Conservation (phyloP, 92 coral and sea anemone species). For the Palythoa grandiflora region DNA sequence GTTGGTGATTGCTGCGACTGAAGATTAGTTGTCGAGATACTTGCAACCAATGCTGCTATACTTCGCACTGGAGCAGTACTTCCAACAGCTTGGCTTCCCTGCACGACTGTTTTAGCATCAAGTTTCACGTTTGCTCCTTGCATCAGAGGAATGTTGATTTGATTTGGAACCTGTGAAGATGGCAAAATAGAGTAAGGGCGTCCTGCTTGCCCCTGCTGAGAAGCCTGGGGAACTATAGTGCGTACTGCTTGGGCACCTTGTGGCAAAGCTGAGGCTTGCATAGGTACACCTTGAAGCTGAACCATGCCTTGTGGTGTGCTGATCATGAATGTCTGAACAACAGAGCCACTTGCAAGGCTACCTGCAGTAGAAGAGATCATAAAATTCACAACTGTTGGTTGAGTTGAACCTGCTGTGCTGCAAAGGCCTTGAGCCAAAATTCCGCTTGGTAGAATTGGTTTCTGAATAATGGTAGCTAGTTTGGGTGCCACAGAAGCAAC, state of each 20-base stretch:
- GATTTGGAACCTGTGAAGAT: conserved; percentile 60
- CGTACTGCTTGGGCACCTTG: conserved; percentile 28
- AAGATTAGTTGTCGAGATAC: conserved; percentile 72
- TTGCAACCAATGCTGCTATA: conserved; percentile 90
- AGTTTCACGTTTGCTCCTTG: conserved; percentile 68
- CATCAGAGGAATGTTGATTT: conserved; percentile 43
- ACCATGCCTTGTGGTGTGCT: conserved; percentile 47
- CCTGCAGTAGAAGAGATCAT: conserved; percentile 39
- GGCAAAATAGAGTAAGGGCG: conserved; percentile 56
- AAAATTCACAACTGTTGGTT: conserved; percentile 32
- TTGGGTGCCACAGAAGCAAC: conserved; percentile 19
- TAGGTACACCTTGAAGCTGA: conserved; percentile 44
- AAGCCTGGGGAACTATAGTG: conserved; percentile 2
- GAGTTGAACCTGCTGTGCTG: conserved; percentile 36
- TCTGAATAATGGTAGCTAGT: conserved; percentile 41
- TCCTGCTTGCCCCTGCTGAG: conserved; percentile 40
- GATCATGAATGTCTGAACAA: conserved; percentile 48
- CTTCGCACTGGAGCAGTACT: conserved; percentile 78
- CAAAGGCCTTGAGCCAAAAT: conserved; percentile 20
- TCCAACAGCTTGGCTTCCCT: conserved; percentile 37
- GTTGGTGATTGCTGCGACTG: conserved; percentile 82
- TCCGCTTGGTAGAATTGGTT: conserved; percentile 37
- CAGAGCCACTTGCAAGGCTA: conserved; percentile 21
- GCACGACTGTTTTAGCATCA: conserved; percentile 51
- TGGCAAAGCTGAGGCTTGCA: background rate